Evolutionary conservation across 1,140 invertebrate species (phyloP).

Genomic region (Heterodera schachtii): DNA sequence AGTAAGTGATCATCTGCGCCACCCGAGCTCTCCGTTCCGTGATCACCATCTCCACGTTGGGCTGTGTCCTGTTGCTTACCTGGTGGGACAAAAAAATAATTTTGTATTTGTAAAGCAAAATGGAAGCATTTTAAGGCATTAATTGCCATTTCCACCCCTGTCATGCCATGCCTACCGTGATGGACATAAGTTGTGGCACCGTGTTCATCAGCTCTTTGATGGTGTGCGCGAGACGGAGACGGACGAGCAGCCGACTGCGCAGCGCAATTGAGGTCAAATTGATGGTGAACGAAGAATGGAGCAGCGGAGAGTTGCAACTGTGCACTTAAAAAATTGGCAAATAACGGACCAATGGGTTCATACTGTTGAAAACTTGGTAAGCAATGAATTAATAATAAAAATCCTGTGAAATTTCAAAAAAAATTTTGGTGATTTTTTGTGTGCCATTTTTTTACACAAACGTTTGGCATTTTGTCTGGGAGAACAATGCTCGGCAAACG

Average conservation of each 20-base stretch:
- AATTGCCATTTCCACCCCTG: no score
- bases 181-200: slow-evolving; percentile 40
- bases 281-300: slow-evolving; percentile 46
- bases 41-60: slow-evolving; percentile 39
- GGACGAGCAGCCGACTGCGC: slow-evolving; percentile 37
- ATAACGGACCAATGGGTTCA: no score
- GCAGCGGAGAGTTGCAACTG: slow-evolving; percentile 31
- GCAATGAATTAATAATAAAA: no score
- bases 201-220: slow-evolving; percentile 36
- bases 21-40: slow-evolving; percentile 27
- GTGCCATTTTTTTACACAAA: no score
- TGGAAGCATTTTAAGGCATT: not conserved
- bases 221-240: slow-evolving; percentile 40
- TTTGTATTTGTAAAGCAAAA: no score
- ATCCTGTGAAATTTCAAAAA: no score
- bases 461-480: slow-evolving; percentile 31
- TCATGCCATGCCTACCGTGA: slow-evolving; percentile 29
- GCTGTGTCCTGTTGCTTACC: slow-evolving; percentile 21
- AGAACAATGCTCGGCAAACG: slow-evolving; percentile 36
- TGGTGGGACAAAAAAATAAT: not conserved
- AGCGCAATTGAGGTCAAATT: slow-evolving; percentile 35
- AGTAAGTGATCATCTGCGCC: slow-evolving; percentile 35
- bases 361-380: no score
- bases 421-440: no score
- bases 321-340: slow-evolving; percentile 20